These are phyloP conservation scores for Phortica okadai DNA, from an alignment of 2,888 invertebrate genomes.

Conservation along the genomic window DNA sequence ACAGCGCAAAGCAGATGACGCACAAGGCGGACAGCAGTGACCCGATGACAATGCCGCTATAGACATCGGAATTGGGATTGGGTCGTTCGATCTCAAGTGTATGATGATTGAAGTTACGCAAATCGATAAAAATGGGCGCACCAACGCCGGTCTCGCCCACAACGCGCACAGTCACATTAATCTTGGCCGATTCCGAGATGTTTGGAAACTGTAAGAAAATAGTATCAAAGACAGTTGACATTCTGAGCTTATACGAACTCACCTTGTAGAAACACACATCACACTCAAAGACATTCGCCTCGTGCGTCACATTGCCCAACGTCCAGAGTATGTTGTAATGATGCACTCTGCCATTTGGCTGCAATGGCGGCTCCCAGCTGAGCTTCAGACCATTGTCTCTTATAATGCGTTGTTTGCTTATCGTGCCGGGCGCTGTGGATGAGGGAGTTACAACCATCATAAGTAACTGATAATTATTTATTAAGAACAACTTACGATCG, in stretches of 20 bases:
- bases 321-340: constrained; percentile 75
- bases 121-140: constrained; percentile 73
- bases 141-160: constrained; percentile 75
- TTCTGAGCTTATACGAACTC: not conserved
- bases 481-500: constrained; percentile 69
- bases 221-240: not conserved
- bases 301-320: constrained; percentile 71
- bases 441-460: not conserved
- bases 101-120: constrained; percentile 64
- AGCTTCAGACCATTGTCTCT: constrained; percentile 72
- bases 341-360: constrained; percentile 74
- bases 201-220: constrained; percentile 71
- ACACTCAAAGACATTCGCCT: constrained; percentile 70
- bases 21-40: constrained; percentile 70
- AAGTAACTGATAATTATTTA: not conserved
- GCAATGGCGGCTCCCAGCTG: constrained; percentile 73
- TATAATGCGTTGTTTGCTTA: constrained; percentile 70
- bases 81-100: constrained; percentile 57
- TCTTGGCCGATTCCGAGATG: constrained; percentile 73
- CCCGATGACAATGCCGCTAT: constrained; percentile 74
- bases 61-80: constrained; percentile 65
- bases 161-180: constrained; percentile 75
- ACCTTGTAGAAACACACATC: constrained; percentile 70
- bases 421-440: constrained; percentile 73
- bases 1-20: constrained; percentile 69